Percentiles rank a stretch among this genome's conserved stretches.
Conservation (phyloP, 2,797 vertebrate species). For the Rhinoraja longicauda region DNA sequence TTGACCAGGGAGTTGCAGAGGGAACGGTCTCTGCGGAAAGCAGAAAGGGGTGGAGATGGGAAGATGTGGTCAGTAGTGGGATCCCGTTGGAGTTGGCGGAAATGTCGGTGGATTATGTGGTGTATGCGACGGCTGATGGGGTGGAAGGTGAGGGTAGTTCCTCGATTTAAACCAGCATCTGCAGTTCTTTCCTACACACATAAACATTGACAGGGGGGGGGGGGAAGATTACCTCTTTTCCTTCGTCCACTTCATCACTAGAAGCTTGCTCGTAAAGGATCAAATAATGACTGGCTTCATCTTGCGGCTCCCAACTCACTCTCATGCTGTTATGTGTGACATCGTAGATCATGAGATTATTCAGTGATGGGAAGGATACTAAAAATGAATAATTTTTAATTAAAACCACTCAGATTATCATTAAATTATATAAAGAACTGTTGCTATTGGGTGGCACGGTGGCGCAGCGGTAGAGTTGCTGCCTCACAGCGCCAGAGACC, state of each 20-base stretch:
- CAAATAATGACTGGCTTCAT: constrained; percentile 79
- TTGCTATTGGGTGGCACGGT: not conserved
- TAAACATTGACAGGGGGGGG: not conserved
- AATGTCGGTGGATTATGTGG: no score
- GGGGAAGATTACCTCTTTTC: constrained; percentile 59
- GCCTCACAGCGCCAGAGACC: no score
- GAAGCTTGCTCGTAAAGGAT: constrained; percentile 67
- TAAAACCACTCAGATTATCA: not conserved
- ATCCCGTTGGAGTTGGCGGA: no score
- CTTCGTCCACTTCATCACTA: constrained; percentile 67
- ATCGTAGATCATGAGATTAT: constrained; percentile 63
- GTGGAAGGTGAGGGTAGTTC: no score
- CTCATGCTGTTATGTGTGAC: constrained; percentile 67
- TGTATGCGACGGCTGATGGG: no score
- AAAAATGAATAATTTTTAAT: not conserved
- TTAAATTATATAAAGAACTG: not conserved
- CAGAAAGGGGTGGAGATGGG: no score
- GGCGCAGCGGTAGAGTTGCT: no score
- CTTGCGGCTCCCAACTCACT: constrained; percentile 70
- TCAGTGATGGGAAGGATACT: constrained; percentile 72
- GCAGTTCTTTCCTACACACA: no score
- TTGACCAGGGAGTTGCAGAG: no score
- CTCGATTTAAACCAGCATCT: no score
- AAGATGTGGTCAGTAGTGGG: no score
- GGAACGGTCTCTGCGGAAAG: no score